Evolutionary conservation across 2,888 invertebrate genomes (phyloP).

Genomic region (Drosophila acutilabella): DNA sequence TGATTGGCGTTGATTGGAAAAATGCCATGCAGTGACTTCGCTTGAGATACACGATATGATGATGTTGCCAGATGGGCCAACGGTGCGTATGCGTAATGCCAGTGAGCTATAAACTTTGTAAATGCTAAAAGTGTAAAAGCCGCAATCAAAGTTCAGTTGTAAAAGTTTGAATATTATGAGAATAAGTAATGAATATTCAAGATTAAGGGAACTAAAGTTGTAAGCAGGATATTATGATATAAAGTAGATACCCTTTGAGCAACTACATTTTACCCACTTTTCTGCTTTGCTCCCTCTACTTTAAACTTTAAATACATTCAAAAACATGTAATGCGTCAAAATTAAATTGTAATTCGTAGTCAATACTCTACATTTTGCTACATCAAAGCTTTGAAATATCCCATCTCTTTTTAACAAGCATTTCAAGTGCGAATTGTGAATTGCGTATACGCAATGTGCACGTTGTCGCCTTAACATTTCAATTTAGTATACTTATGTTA

Average conservation of each 20-base stretch:
- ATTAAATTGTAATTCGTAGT: slow-evolving; percentile 2
- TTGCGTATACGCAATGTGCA: slow-evolving; percentile 38
- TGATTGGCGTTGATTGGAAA: slow-evolving; percentile 83
- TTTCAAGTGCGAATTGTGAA: slow-evolving; percentile 1
- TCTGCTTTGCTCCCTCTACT: no score
- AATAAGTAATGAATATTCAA: background rate
- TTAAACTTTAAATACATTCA: no score
- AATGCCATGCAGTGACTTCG: slow-evolving; percentile 35
- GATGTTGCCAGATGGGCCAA: background rate
- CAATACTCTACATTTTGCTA: background rate
- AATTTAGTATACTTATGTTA: slow-evolving; percentile 21
- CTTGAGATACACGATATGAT: slow-evolving; percentile 14
- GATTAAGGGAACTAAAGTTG: background rate
- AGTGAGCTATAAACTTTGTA: slow-evolving; percentile 5
- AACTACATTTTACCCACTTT: background rate
- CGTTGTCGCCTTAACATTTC: slow-evolving; percentile 24
- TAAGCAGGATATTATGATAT: no score
- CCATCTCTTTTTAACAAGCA: slow-evolving; percentile 3
- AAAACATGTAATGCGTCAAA: background rate
- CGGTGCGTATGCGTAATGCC: slow-evolving; percentile 54
- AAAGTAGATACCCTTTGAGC: background rate
- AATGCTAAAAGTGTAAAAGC: background rate
- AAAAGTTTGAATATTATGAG: background rate
- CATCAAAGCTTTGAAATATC: slow-evolving; percentile 8
- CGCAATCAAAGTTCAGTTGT: no score